These are phyloP conservation scores for Cromileptes altivelis DNA, from an alignment of 2,113 vertebrate genomes.

Conservation along the genomic window DNA sequence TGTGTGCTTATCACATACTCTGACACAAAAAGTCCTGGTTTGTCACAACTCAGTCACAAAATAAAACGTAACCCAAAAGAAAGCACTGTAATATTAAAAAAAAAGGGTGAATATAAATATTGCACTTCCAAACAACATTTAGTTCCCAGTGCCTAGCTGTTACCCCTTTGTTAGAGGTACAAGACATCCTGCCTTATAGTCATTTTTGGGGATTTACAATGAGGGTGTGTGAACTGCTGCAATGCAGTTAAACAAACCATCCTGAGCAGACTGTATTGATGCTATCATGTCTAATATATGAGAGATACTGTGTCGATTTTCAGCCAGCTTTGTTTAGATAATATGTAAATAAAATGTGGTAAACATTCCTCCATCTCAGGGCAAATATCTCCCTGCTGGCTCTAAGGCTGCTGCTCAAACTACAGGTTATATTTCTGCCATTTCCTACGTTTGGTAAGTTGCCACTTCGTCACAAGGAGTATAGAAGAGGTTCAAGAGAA, in stretches of 20 bases:
- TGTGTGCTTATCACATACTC: conserved; percentile 41
- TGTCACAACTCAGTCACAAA: conserved; percentile 47
- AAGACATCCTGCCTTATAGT: conserved; percentile 24
- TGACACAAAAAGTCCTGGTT: conserved; percentile 40
- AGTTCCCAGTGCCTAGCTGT: conserved; percentile 73
- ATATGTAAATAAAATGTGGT: too few species aligned
- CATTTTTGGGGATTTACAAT: conserved; percentile 19
- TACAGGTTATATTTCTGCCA: too few species aligned
- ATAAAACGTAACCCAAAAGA: conserved; percentile 58
- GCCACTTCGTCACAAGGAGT: too few species aligned
- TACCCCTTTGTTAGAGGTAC: conserved; percentile 70
- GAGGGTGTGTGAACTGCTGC: conserved; percentile 18
- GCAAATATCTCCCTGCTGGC: too few species aligned
- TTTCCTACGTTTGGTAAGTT: too few species aligned
- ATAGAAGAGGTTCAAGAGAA: too few species aligned
- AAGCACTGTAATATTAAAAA: conserved; percentile 60
- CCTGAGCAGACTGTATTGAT: conserved; percentile 35
- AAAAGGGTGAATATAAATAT: conserved; percentile 82
- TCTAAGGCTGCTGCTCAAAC: too few species aligned
- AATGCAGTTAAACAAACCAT: not conserved
- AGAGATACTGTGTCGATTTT: too few species aligned
- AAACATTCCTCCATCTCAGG: too few species aligned
- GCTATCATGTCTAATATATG: conserved; percentile 3
- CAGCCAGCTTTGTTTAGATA: too few species aligned
- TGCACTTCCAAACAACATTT: conserved; percentile 85